Percentiles rank a stretch among this genome's conserved stretches.
phyloP scores from a whole-genome alignment of 1,140 invertebrate species.

The Hormaphis cornu region DNA sequence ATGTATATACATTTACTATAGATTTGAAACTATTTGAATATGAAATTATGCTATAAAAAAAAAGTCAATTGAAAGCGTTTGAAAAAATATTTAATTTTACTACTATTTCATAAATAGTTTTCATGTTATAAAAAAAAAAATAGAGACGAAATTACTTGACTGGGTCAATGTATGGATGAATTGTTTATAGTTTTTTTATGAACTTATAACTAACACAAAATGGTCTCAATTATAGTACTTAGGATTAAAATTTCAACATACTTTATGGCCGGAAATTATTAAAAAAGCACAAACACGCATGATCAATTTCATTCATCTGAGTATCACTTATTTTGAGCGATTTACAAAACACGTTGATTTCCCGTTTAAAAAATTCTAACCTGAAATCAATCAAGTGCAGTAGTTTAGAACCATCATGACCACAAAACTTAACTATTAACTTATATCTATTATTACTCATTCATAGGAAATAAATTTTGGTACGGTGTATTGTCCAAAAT shows the following conservation, averaged over 20 bases:
- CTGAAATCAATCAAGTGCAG: neutral
- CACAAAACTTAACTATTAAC: neutral
- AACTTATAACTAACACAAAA: neutral
- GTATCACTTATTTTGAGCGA: neutral
- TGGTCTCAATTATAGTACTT: neutral
- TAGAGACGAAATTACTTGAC: too few species aligned
- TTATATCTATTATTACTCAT: neutral
- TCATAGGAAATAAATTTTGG: slow-evolving; percentile 6
- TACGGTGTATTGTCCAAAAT: neutral
- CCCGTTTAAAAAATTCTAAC: slow-evolving; percentile 22
- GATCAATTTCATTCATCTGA: neutral
- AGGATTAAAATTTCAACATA: neutral
- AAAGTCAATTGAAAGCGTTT: too few species aligned
- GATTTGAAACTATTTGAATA: too few species aligned
- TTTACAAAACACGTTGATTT: slow-evolving; percentile 24
- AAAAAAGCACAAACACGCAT: neutral
- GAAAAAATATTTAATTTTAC: too few species aligned
- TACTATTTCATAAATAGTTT: too few species aligned
- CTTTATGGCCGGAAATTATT: neutral
- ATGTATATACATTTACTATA: too few species aligned
- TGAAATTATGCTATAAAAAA: too few species aligned
- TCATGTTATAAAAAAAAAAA: too few species aligned
- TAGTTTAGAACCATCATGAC: neutral
- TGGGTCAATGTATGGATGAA: too few species aligned
- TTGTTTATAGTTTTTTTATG: too few species aligned